Evolutionary conservation across 2,797 vertebrate genomes (phyloP).

Genomic region (Falco rusticolus): DNA sequence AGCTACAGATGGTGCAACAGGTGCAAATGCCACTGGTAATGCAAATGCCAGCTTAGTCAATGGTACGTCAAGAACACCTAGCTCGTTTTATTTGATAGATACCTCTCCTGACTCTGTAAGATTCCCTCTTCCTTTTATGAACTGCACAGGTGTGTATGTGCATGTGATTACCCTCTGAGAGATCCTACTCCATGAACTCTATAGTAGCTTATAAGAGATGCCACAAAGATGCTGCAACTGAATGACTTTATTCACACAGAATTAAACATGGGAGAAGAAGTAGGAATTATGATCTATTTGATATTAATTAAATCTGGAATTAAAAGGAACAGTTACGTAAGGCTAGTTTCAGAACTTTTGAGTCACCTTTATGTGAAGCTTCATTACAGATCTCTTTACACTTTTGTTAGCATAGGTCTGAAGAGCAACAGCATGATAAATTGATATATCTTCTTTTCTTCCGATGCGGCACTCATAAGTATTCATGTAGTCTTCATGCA

Average conservation of each 20-base stretch:
- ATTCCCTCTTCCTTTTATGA: conserved; percentile 54
- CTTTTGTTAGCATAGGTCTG: not conserved
- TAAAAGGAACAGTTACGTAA: not conserved
- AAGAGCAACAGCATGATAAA: not conserved
- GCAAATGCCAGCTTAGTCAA: conserved; percentile 97
- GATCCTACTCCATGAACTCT: conserved; percentile 51
- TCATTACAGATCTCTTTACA: not conserved
- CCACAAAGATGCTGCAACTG: not conserved
- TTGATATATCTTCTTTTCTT: not conserved
- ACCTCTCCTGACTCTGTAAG: conserved; percentile 67
- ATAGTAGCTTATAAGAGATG: conserved; percentile 60
- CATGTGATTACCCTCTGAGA: conserved; percentile 72
- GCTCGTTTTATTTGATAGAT: conserved; percentile 73
- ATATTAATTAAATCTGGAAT: not conserved
- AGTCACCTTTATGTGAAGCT: not conserved
- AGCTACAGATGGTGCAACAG: conserved; percentile 95
- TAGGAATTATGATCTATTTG: not conserved
- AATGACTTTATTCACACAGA: not conserved
- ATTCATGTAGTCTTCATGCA: not conserved
- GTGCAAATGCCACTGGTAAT: conserved; percentile 93
- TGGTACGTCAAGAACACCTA: conserved; percentile 91
- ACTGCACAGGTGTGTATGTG: conserved; percentile 73
- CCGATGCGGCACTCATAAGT: conserved; percentile 53
- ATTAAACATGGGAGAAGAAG: not conserved
- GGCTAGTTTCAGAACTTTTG: not conserved